These are phyloP conservation scores for Drosophila seclusa DNA, from an alignment of 2,888 invertebrate genomes.

Conservation along the genomic window DNA sequence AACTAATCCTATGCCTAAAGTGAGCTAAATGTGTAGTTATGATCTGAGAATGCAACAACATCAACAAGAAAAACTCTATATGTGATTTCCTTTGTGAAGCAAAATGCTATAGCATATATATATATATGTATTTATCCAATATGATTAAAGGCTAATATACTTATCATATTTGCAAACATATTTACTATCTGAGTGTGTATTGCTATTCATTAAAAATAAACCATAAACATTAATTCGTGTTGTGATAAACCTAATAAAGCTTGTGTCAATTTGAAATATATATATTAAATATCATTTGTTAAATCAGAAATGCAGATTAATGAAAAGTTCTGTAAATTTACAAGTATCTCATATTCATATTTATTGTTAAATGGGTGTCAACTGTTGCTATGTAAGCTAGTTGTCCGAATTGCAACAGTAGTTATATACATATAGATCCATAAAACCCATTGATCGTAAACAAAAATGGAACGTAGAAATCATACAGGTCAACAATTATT, in stretches of 20 bases:
- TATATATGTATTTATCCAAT: constrained; percentile 2
- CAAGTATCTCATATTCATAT: background rate
- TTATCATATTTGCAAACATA: constrained; percentile 10
- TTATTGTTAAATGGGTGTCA: background rate
- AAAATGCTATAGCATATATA: constrained; percentile 36
- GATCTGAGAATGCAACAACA: constrained; percentile 11
- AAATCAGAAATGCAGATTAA: background rate
- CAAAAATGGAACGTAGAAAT: background rate
- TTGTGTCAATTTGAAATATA: background rate
- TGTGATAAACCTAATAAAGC: background rate
- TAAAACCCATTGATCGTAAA: background rate
- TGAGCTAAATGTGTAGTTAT: background rate
- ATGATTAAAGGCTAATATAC: constrained; percentile 26
- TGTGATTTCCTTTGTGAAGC: constrained; percentile 68
- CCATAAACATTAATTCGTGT: background rate
- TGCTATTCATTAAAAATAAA: constrained; percentile 14
- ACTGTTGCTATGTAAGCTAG: background rate
- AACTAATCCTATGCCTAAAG: constrained; percentile 10
- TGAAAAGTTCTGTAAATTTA: background rate
- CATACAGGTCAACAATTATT: background rate
- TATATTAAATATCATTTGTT: background rate
- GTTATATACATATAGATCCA: background rate
- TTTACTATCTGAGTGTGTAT: constrained; percentile 6
- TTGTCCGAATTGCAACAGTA: background rate
- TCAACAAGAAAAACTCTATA: constrained; percentile 49